Percentiles rank a stretch among this genome's conserved stretches.
phyloP scores from a whole-genome alignment of 1,140 invertebrate species.

The Cherax quadricarinatus region DNA sequence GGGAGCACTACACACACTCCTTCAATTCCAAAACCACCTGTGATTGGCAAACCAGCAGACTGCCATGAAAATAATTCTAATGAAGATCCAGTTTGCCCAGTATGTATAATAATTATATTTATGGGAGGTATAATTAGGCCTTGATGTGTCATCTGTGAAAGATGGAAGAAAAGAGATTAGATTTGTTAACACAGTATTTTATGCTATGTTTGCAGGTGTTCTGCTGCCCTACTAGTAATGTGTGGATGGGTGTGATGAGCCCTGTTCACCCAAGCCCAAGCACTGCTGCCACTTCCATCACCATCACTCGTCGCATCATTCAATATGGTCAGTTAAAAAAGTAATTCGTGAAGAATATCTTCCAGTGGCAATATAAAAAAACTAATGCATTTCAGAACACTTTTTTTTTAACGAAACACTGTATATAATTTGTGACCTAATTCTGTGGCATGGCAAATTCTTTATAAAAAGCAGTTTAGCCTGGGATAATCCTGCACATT shows the following conservation, averaged over 20 bases:
- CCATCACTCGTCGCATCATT: slow-evolving; percentile 42
- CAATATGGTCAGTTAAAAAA: slow-evolving; percentile 1
- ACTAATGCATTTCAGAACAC: too few relatives aligned
- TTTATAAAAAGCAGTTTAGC: too few relatives aligned
- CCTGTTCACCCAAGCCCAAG: neutral
- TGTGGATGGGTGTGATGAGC: slow-evolving; percentile 8
- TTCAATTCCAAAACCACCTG: slow-evolving; percentile 47
- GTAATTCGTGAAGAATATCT: too few relatives aligned
- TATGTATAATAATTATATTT: neutral
- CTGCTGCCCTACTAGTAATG: slow-evolving; percentile 8
- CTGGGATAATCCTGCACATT: too few relatives aligned
- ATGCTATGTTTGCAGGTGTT: slow-evolving; percentile 6
- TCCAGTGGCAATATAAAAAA: too few relatives aligned
- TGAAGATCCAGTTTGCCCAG: slow-evolving; percentile 46
- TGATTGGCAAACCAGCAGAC: slow-evolving; percentile 46
- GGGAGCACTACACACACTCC: slow-evolving; percentile 20
- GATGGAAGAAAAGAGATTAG: too few relatives aligned
- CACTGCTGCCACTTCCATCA: slow-evolving; percentile 34
- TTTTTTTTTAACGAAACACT: too few relatives aligned
- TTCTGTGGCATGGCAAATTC: too few relatives aligned
- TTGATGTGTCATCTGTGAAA: too few relatives aligned
- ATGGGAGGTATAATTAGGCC: too few relatives aligned
- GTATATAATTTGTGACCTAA: too few relatives aligned
- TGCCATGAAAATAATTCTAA: slow-evolving; percentile 27
- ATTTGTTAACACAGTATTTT: neutral